Evolutionary conservation across 2,113 vertebrate genomes (phyloP).

Genomic region (Ranitomeya imitator): DNA sequence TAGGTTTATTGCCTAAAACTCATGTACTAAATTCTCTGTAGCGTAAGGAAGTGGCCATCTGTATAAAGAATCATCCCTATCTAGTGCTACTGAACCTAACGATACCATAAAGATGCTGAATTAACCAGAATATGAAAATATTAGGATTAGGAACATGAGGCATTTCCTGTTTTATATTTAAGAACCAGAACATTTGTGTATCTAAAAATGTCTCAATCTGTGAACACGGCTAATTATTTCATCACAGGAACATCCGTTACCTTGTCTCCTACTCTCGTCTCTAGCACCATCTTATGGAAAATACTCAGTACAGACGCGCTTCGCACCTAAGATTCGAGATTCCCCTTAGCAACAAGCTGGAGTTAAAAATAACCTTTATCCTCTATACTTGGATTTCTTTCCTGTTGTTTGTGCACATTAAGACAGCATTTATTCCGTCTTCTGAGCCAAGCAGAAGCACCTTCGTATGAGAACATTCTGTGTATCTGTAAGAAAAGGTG

Average conservation of each 20-base stretch:
- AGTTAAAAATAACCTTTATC: conserved; percentile 57
- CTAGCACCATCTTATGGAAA: conserved; percentile 22
- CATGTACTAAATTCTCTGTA: neutral
- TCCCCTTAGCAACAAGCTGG: conserved; percentile 52
- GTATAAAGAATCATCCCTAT: neutral
- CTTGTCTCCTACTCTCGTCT: neutral
- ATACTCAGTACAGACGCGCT: neutral
- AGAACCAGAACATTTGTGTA: neutral
- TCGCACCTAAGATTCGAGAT: neutral
- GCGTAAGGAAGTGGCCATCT: neutral
- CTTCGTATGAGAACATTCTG: neutral
- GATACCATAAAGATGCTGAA: neutral
- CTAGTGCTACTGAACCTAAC: neutral
- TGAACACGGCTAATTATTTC: conserved; percentile 13
- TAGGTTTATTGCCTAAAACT: neutral
- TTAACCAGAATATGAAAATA: neutral
- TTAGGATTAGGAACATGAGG: neutral
- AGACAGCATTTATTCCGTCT: conserved; percentile 42
- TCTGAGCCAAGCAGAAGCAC: neutral
- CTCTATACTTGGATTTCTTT: conserved; percentile 42
- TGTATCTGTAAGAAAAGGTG: conserved; percentile 21
- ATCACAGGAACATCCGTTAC: neutral
- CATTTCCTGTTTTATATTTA: neutral
- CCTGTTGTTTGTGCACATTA: conserved; percentile 40
- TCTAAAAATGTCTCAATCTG: neutral